Evolutionary conservation across 2,888 invertebrate genomes (phyloP).

Genomic region (Beris morrisii): DNA sequence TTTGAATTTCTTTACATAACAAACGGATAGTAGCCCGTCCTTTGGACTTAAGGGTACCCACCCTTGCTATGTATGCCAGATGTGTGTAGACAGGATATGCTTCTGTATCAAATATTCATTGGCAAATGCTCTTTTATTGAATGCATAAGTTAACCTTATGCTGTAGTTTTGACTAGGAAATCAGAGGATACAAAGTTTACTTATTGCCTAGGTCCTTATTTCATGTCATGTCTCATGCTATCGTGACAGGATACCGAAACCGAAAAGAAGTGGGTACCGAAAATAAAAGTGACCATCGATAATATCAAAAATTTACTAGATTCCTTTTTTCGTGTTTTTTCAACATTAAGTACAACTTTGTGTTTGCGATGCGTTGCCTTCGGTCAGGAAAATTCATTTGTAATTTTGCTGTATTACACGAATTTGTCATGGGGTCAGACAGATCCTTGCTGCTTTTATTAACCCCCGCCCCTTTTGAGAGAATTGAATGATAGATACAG

Average conservation of each 20-base stretch:
- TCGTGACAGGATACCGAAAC: conserved; percentile 18
- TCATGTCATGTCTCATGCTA: conserved; percentile 42
- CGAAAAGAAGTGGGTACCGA: background rate
- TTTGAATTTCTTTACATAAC: conserved; percentile 35
- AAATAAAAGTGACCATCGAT: conserved; percentile 27
- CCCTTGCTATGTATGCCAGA: too few species aligned
- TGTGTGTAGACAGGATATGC: conserved; percentile 20
- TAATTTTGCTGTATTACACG: conserved; percentile 22
- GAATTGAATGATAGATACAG: conserved; percentile 28
- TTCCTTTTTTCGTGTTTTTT: background rate
- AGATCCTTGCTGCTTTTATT: background rate
- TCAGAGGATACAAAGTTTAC: conserved; percentile 33
- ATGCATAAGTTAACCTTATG: conserved; percentile 38
- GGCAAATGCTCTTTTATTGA: conserved; percentile 40
- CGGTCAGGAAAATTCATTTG: conserved; percentile 11
- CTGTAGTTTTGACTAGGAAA: conserved; percentile 37
- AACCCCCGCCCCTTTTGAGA: conserved; percentile 4
- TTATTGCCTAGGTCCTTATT: conserved; percentile 39
- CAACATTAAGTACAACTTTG: background rate
- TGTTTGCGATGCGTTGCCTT: conserved; percentile 21
- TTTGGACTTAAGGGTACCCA: background rate
- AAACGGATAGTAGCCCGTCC: conserved; percentile 19
- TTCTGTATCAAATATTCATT: conserved; percentile 38
- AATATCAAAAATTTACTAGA: conserved; percentile 30
- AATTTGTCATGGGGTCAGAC: conserved; percentile 20